Evolutionary conservation across 2,797 vertebrate genomes (phyloP), one percentile per base, ranked within the genome.

Genomic region (Psittacula echo): DNA sequence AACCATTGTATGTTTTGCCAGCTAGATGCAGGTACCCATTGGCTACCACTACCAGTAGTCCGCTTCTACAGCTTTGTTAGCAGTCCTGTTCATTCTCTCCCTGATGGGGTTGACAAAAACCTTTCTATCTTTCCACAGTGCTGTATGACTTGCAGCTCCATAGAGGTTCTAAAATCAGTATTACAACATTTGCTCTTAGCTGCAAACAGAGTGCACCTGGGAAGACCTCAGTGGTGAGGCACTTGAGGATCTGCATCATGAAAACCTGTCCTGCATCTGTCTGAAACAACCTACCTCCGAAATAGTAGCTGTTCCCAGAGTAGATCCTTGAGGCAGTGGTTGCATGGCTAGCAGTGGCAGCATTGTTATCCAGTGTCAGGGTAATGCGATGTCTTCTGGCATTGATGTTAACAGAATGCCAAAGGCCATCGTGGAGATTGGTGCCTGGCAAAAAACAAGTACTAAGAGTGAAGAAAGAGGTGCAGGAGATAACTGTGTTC

Each of bases 391-490:
- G 98, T 70, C 98, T 98, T 84, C 98, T 98, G 44, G 98, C 97
- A 16, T 97, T 98, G 85, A 99, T 98, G 84, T 97, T 98, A 82
- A 99, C 98, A 0, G 98, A 98, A 96, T 99, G 99, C 99, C 99
- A 99, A 80, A 99, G 97, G 19, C 99, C 99, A 7, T 99, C 99
- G 3, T 98, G 98, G 88, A 99, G 98, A 82, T 88, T 96, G 84
- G 97, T 98, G 84, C 99, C 99, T 99, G 90, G 45, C 32, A 85
- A 77, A 94, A 94, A 93, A 87, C 10, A 94, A 71, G 89, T 14
- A 78, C 9, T 7, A 37, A 71, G 9, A 50, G 39, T 81, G 47
- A 94, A 80, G 83, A 82, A 62, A 54, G 14, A 24, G 3, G 1
- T 24, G 11, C 27, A 48, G 37, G 45, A 67, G 23, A 23, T 29